These are phyloP conservation scores for Labeo rohita DNA, from an alignment of 2,113 vertebrate genomes.

Conservation along the genomic window DNA sequence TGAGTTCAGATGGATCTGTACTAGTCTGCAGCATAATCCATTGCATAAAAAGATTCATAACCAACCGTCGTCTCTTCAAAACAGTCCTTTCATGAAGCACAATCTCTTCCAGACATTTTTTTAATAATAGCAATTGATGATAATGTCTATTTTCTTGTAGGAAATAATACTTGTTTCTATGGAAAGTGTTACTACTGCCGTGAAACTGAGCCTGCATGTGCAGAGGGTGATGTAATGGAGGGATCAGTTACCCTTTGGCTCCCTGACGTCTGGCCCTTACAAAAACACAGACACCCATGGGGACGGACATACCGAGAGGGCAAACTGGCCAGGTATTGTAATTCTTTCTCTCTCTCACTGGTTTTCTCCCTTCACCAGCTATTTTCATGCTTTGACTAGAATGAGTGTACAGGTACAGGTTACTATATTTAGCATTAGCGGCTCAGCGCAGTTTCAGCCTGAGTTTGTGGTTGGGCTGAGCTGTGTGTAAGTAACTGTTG, in stretches of 20 bases:
- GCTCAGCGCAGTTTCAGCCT: neutral
- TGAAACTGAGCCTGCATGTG: constrained; percentile 95
- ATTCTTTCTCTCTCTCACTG: neutral
- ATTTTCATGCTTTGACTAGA: neutral
- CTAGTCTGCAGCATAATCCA: neutral
- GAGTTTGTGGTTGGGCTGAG: neutral
- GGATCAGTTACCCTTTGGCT: constrained; percentile 95
- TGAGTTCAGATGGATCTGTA: neutral
- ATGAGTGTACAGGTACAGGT: neutral
- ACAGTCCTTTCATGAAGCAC: neutral
- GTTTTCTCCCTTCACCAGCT: neutral
- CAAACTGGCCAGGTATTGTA: constrained; percentile 89
- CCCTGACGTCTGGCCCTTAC: constrained; percentile 95
- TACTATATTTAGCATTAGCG: neutral
- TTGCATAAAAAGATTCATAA: neutral
- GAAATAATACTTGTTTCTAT: constrained; percentile 97
- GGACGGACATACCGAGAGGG: constrained; percentile 96
- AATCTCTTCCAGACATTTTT: neutral
- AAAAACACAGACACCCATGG: constrained; percentile 97
- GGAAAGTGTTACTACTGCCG: constrained; percentile 99
- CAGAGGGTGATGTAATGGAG: constrained; percentile 91
- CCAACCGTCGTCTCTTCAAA: neutral
- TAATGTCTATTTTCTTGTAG: constrained; percentile 65
- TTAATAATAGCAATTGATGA: neutral
- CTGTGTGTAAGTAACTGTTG: neutral